Conservation (phyloP, 1,140 invertebrate species). For the Acromyrmex heyeri region DNA sequence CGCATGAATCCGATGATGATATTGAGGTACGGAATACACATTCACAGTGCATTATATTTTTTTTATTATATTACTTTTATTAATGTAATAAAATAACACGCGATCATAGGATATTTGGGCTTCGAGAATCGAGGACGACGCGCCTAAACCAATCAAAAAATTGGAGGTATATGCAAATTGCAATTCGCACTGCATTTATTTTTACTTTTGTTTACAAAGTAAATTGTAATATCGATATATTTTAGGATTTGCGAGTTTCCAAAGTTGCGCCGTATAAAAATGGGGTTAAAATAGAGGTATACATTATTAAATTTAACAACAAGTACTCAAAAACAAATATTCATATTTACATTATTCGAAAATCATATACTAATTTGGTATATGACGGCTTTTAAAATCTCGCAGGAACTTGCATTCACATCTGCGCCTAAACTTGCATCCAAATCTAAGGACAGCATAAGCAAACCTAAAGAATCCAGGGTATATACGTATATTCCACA, state of each 20-base stretch:
- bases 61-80: constrained; percentile 5
- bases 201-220: not conserved
- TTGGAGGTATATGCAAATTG: constrained; percentile 31
- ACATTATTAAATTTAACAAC: not conserved
- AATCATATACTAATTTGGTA: not conserved
- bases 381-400: constrained; percentile 45
- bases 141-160: constrained; percentile 40
- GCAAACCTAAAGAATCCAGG: constrained; percentile 22
- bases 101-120: constrained; percentile 56
- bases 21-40: constrained; percentile 66
- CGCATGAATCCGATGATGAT: constrained; percentile 52
- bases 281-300: constrained; percentile 19
- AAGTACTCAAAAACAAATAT: too few species aligned
- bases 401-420: not conserved
- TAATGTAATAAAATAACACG: constrained; percentile 34
- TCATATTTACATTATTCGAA: constrained; percentile 10
- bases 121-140: constrained; percentile 25
- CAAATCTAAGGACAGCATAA: constrained; percentile 4
- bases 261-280: constrained; percentile 24
- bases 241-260: constrained; percentile 41
- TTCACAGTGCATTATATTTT: constrained; percentile 21
- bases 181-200: not conserved
- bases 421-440: not conserved
- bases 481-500: constrained; percentile 25
- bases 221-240: constrained; percentile 21